Percentiles rank a stretch among this genome's conserved stretches.
These are phyloP conservation scores for Leuctra nigra DNA, from an alignment of 2,888 invertebrate species.

Conservation along the genomic window DNA sequence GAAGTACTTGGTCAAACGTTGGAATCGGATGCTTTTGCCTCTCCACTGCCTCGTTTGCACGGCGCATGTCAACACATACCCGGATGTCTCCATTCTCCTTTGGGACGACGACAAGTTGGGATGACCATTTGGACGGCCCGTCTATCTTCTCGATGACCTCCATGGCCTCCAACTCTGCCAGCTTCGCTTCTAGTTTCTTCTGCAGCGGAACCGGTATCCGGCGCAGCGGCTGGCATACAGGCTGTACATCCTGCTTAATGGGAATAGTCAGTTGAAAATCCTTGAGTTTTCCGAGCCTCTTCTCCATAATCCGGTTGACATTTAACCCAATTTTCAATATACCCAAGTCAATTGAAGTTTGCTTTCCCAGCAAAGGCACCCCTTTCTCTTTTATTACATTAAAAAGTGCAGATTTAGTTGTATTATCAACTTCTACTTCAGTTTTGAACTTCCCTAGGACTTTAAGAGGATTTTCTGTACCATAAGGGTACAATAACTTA, in stretches of 20 bases:
- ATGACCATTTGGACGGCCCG: no score
- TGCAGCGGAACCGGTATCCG: constrained; percentile 35
- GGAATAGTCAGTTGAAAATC: constrained; percentile 5
- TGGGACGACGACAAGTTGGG: constrained; percentile 33
- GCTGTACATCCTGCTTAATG: constrained; percentile 18
- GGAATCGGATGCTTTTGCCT: constrained; percentile 32
- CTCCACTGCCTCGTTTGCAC: constrained; percentile 30
- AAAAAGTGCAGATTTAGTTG: not conserved
- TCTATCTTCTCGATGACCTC: constrained; percentile 27
- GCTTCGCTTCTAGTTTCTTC: constrained; percentile 31
- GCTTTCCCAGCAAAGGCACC: constrained; percentile 16
- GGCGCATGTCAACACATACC: constrained; percentile 33
- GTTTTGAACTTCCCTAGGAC: constrained; percentile 13
- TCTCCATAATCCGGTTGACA: not conserved
- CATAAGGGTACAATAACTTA: constrained; percentile 13
- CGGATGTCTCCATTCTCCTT: constrained; percentile 31
- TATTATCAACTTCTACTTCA: not conserved
- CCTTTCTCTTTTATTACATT: constrained; percentile 19
- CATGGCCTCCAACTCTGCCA: constrained; percentile 27
- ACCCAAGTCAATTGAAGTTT: constrained; percentile 18
- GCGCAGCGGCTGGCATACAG: constrained; percentile 34
- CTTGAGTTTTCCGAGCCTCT: not conserved
- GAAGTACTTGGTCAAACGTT: constrained; percentile 30
- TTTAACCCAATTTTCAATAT: constrained; percentile 7
- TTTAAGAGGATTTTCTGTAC: not conserved